Evolutionary conservation across 2,113 vertebrate genomes (phyloP).

Genomic region (Zosterops hypoxanthus): DNA sequence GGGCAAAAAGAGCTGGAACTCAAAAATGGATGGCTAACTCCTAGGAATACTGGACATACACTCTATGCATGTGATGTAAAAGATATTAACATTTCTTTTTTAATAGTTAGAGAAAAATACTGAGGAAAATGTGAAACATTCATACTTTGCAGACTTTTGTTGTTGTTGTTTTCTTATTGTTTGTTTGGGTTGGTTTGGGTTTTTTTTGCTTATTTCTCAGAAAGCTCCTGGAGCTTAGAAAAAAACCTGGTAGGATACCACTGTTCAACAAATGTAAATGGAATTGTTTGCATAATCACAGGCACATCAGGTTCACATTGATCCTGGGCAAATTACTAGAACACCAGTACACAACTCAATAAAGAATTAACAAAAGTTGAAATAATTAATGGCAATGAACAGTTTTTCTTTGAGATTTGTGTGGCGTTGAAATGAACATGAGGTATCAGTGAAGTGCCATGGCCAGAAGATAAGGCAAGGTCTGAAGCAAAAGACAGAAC

Average conservation of each 20-base stretch:
- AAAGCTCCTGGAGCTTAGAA: background rate
- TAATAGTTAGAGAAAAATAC: background rate
- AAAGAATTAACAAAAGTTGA: background rate
- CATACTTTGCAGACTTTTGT: background rate
- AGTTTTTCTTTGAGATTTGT: background rate
- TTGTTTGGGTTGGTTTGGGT: background rate
- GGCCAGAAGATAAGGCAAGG: background rate
- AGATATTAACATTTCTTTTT: background rate
- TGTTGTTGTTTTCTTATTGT: background rate
- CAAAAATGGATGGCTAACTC: background rate
- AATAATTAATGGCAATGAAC: background rate
- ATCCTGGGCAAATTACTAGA: background rate
- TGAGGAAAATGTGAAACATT: background rate
- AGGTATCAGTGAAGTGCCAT: background rate
- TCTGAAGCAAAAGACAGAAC: background rate
- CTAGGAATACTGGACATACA: background rate
- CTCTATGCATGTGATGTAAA: background rate
- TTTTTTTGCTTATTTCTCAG: background rate
- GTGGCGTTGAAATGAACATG: background rate
- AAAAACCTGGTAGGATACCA: background rate
- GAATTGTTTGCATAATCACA: background rate
- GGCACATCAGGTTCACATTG: background rate
- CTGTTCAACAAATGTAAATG: background rate
- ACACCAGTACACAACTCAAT: background rate
- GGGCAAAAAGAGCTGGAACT: background rate